These are phyloP conservation scores for Manduca sexta DNA, from an alignment of 1,140 invertebrate genomes.

Conservation along the genomic window DNA sequence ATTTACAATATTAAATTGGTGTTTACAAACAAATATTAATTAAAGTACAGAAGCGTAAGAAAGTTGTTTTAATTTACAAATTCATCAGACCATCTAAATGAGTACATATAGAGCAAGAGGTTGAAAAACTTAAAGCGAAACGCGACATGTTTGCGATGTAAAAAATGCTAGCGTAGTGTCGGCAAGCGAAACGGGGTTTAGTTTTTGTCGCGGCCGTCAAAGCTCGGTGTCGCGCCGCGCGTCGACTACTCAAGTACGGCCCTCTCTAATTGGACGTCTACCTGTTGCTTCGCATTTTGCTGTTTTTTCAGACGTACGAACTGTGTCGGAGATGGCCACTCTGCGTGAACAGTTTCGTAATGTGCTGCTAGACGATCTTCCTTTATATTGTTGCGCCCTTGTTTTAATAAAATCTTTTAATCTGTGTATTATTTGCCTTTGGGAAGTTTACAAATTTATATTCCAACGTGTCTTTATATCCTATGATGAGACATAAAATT, in stretches of 20 bases:
- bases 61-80: slow-evolving; percentile 2
- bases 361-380: slow-evolving; percentile 25
- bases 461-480: too few relatives aligned
- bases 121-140: slow-evolving; percentile 48
- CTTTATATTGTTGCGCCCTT: slow-evolving; percentile 20
- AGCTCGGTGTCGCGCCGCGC: slow-evolving; percentile 51
- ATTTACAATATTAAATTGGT: neutral
- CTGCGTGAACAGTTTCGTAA: slow-evolving; percentile 54
- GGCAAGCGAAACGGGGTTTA: slow-evolving; percentile 48
- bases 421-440: too few relatives aligned
- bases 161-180: slow-evolving; percentile 48
- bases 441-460: too few relatives aligned
- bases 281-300: slow-evolving; percentile 58
- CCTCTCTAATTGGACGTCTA: slow-evolving; percentile 66
- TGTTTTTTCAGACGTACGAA: slow-evolving; percentile 43
- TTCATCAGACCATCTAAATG: slow-evolving; percentile 5
- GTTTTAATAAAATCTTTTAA: slow-evolving; percentile 9
- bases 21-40: too few relatives aligned
- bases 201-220: slow-evolving; percentile 60
- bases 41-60: neutral
- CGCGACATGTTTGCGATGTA: slow-evolving; percentile 43
- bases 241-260: slow-evolving; percentile 49
- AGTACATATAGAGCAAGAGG: slow-evolving; percentile 20
- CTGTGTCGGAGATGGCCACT: slow-evolving; percentile 37
- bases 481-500: too few relatives aligned